Evolutionary conservation across 53 echinoderm and acorn worm genomes (phyloP).

Genomic region (Arbacia lixula): DNA sequence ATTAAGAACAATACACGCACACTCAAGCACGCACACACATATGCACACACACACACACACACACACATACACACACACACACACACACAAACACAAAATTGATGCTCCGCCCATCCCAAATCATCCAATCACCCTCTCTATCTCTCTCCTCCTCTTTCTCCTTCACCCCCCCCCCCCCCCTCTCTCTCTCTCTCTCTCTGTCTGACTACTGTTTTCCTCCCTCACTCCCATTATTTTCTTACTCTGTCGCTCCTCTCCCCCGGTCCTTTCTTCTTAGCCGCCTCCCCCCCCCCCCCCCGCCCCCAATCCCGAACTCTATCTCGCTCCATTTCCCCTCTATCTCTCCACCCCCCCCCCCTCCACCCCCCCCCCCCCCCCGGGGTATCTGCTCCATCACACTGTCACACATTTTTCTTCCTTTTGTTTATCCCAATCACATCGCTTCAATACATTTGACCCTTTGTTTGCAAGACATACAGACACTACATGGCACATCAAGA

Average conservation of each 20-base stretch:
- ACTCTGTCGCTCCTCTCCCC: background rate
- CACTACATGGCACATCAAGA: too few relatives aligned
- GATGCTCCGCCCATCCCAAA: background rate
- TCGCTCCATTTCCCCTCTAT: background rate
- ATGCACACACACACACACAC: too few relatives aligned
- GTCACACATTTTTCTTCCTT: too few relatives aligned
- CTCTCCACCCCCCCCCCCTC: background rate
- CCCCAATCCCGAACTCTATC: background rate
- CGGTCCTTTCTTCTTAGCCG: background rate
- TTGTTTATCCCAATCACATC: too few relatives aligned
- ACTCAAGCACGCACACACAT: too few relatives aligned
- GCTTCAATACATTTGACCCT: too few relatives aligned
- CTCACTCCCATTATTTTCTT: background rate
- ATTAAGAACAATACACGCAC: too few relatives aligned
- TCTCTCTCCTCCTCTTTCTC: background rate
- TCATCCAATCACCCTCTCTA: background rate
- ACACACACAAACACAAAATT: too few relatives aligned
- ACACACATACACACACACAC: too few relatives aligned
- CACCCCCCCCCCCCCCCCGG: background rate
- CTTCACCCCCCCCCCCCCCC: background rate
- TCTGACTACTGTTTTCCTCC: too few relatives aligned
- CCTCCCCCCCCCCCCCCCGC: background rate
- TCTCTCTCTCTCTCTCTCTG: background rate
- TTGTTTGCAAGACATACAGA: too few relatives aligned
- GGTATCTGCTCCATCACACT: too few relatives aligned